Evolutionary conservation across 2,888 invertebrate genomes (phyloP).

Genomic region (Microplitis deprimator): DNA sequence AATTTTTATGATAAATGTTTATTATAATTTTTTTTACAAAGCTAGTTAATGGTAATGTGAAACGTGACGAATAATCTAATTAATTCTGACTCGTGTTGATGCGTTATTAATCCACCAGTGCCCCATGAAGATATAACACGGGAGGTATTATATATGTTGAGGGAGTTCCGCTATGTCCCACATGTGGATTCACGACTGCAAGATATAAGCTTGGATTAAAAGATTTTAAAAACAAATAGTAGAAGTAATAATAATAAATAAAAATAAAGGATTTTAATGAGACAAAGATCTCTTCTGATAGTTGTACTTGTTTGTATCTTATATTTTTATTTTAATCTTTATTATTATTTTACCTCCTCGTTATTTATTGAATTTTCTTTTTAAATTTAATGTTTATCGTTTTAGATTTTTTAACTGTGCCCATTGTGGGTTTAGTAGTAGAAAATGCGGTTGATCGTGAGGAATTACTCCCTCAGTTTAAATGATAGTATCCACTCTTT

Average conservation of each 20-base stretch:
- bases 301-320: neutral
- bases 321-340: neutral
- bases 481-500: neutral
- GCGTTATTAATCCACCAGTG: constrained; percentile 15
- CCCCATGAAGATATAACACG: constrained; percentile 31
- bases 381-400: neutral
- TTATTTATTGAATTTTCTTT: neutral
- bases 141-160: constrained; percentile 43
- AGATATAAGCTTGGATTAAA: constrained; percentile 46
- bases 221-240: constrained; percentile 17
- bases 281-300: neutral
- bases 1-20: neutral
- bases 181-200: constrained; percentile 59
- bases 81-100: constrained; percentile 15
- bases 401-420: neutral
- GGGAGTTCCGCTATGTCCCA: constrained; percentile 68
- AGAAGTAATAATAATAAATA: constrained; percentile 9
- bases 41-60: neutral
- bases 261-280: neutral
- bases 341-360: neutral
- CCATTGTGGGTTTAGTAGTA: constrained; percentile 3
- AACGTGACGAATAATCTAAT: constrained; percentile 11
- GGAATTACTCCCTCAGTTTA: constrained; percentile 2
- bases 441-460: constrained; percentile 11
- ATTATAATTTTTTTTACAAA: neutral